Percentiles rank a stretch among this genome's conserved stretches.
Conservation (phyloP, 2,113 vertebrate genomes). For the Brachypodius melanocephalos region DNA sequence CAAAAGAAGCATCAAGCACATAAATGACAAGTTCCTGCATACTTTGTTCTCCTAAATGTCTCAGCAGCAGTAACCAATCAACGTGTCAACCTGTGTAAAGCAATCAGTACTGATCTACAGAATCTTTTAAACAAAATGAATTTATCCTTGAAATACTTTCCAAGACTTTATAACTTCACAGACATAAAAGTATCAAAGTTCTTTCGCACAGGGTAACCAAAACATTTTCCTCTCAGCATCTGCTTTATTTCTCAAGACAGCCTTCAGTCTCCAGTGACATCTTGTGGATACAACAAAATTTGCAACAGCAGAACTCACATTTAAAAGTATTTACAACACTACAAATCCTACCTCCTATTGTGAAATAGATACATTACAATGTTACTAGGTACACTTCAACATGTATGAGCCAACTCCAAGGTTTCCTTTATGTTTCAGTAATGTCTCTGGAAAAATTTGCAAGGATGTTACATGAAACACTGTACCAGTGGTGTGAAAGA, state of each 20-base stretch:
- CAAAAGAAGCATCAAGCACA: neutral
- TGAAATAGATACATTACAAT: neutral
- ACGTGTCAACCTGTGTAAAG: neutral
- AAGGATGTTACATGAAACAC: neutral
- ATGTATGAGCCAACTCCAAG: neutral
- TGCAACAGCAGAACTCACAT: neutral
- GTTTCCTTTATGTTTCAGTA: neutral
- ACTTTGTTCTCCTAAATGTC: neutral
- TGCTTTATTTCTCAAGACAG: neutral
- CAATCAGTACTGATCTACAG: neutral
- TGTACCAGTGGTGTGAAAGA: neutral
- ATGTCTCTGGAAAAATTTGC: neutral
- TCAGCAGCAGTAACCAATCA: neutral
- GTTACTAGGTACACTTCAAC: neutral
- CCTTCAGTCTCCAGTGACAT: slow-evolving; percentile 35
- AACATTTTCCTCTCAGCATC: neutral
- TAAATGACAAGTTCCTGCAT: neutral
- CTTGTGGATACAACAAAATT: slow-evolving; percentile 1
- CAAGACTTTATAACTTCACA: neutral
- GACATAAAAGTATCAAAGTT: neutral
- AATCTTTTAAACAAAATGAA: neutral
- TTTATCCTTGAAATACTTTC: neutral
- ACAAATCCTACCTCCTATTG: neutral
- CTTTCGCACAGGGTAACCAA: neutral
- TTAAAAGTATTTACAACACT: neutral